phyloP scores from a whole-genome alignment of 2,888 invertebrate genomes.

The Ormia ochracea region DNA sequence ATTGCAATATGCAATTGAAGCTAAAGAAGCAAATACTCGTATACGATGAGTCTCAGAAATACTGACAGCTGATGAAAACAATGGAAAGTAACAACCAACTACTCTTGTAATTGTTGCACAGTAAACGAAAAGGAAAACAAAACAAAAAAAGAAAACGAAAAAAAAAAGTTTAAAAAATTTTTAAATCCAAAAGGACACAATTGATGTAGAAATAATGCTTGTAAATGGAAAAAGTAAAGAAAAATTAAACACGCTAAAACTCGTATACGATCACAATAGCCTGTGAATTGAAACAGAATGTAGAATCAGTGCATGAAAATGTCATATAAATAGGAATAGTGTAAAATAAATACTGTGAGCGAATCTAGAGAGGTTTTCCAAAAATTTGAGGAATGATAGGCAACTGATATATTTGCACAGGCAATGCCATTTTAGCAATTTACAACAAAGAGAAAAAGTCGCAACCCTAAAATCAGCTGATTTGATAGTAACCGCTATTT shows the following conservation, averaged over 20 bases:
- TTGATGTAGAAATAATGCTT: conserved; percentile 8
- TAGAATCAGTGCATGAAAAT: too few species aligned
- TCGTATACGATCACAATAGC: conserved; percentile 1
- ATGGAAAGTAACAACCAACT: background rate
- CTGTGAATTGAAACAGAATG: background rate
- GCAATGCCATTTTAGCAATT: too few species aligned
- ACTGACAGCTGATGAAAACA: conserved; percentile 14
- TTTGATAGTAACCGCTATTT: too few species aligned
- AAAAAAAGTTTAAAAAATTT: background rate
- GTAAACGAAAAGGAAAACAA: background rate
- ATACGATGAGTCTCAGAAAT: background rate
- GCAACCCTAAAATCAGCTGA: too few species aligned
- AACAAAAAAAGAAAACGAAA: background rate
- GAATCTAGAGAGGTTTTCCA: too few species aligned
- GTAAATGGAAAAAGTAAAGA: background rate
- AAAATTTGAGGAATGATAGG: too few species aligned
- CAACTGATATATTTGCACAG: too few species aligned
- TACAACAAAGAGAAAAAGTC: too few species aligned
- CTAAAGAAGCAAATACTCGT: background rate
- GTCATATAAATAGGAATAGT: too few species aligned
- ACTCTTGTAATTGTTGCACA: background rate
- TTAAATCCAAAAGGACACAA: background rate
- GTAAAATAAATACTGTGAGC: too few species aligned
- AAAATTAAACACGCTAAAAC: background rate
- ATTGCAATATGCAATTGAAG: background rate